Evolutionary conservation across 2,797 vertebrate genomes (phyloP), one percentile per base, ranked within the genome.

Genomic region (Sebastiscus tertius): DNA sequence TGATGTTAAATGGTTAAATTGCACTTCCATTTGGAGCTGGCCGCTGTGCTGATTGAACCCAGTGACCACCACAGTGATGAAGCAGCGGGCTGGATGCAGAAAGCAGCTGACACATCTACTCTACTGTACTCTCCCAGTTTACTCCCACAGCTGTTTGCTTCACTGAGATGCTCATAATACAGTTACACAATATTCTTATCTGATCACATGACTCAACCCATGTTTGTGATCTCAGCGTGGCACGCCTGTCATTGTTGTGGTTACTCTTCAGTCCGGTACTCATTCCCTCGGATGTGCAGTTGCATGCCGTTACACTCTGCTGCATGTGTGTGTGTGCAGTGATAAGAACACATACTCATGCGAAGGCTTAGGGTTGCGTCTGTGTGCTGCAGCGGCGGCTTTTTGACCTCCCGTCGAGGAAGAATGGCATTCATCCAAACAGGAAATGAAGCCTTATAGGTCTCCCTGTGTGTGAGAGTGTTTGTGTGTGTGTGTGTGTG

Each of bases 371-470:
- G 8, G 63, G 56, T 64, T 80, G 74, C 10, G 65, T 83, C 70
- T 84, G 70, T 83, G 64, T 81, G 89, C 77, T 84, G 89, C 89
- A 80, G 76, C n/a, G 62, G 14, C 79, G 75, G 70, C 88, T 79
- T 83, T 73, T 67, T 92, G 78, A 88, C 67, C 90, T 87, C 88
- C 83, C 12, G 39, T 94, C 72, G 72, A 90, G 89, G 73, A 91
- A 88, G 74, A 82, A 86, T 93, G 90, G 85, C 88, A 46, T 63
- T 61, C 59, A 58, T 89, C 92, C 91, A 92, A 88, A 92, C 92
- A 91, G 93, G 92, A 94, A 90, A 85, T 87, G 80, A 87, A 86
- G 82, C 60, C 74, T 49, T 78, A 60, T 75, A 59, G 49, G 55
- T 72, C 18, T 77, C 22, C 42, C 33, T 39, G 73, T 49, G 71